Evolutionary conservation across 2,888 invertebrate species (phyloP).

Genomic region (Philereme transversata): DNA sequence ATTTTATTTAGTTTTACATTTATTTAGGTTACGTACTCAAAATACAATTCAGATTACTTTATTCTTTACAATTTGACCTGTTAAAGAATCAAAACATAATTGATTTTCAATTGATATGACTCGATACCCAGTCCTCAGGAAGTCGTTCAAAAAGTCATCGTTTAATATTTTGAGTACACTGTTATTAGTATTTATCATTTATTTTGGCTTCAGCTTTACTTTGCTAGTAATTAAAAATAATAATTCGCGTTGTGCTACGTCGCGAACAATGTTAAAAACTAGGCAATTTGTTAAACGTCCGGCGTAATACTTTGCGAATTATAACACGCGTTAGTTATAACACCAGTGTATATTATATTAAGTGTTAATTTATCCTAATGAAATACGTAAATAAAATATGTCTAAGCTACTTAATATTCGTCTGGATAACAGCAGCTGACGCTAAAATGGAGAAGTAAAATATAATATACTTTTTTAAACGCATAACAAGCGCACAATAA

Average conservation of each 20-base stretch:
- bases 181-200: conserved; percentile 37
- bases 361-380: conserved; percentile 54
- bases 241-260: conserved; percentile 53
- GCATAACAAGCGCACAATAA: conserved; percentile 28
- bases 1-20: conserved; percentile 48
- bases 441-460: conserved; percentile 18
- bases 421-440: conserved; percentile 31
- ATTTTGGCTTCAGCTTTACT: conserved; percentile 71
- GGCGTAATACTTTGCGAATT: conserved; percentile 47
- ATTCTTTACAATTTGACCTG: conserved; percentile 17
- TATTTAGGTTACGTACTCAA: conserved; percentile 30
- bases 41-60: conserved; percentile 31
- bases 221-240: conserved; percentile 51
- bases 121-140: too few species aligned
- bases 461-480: conserved; percentile 5
- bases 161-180: conserved; percentile 26
- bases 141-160: neutral
- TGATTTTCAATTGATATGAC: too few species aligned
- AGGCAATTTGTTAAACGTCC: conserved; percentile 45
- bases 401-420: conserved; percentile 36
- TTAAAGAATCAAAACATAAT: too few species aligned
- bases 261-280: conserved; percentile 46
- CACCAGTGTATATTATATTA: conserved; percentile 57
- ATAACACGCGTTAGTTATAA: conserved; percentile 36
- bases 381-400: conserved; percentile 46